Evolutionary conservation across 2,797 vertebrate genomes (phyloP).

Genomic region (Poecilia velifera): DNA sequence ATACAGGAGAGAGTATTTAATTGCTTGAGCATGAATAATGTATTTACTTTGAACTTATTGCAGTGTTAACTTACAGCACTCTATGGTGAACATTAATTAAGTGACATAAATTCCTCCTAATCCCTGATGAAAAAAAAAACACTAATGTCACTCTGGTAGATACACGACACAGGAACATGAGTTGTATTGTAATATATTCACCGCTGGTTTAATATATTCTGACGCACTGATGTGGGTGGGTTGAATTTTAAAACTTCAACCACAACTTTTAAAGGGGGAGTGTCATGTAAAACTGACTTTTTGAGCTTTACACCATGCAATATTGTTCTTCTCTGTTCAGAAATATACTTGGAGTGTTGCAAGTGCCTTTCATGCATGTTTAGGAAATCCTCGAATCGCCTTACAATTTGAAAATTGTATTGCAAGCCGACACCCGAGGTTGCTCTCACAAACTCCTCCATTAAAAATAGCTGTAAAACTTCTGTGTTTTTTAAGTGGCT

Average conservation of each 20-base stretch:
- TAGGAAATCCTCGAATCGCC: too few species aligned
- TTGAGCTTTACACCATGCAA: too few species aligned
- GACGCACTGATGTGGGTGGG: not conserved
- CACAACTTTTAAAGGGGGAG: not conserved
- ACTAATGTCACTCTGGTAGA: constrained; percentile 43
- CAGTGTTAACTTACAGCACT: constrained; percentile 75
- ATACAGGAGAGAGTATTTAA: constrained; percentile 78
- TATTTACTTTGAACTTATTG: constrained; percentile 73
- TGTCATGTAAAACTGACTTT: too few species aligned
- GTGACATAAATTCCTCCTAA: constrained; percentile 67
- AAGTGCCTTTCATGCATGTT: too few species aligned
- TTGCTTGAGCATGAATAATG: constrained; percentile 80
- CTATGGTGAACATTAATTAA: constrained; percentile 83
- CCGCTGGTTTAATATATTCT: constrained; percentile 1
- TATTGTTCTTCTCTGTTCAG: too few species aligned
- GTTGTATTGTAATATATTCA: constrained; percentile 6
- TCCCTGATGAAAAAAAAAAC: constrained; percentile 64
- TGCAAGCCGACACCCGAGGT: too few species aligned
- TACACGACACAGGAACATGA: constrained; percentile 18
- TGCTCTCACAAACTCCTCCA: too few species aligned
- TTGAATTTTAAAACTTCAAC: not conserved
- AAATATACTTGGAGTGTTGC: too few species aligned
- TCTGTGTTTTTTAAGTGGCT: not conserved
- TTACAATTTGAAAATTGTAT: too few species aligned
- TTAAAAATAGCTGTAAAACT: not conserved